These are phyloP conservation scores for Araneus ventricosus DNA, from an alignment of 1,140 invertebrate genomes.

Conservation along the genomic window DNA sequence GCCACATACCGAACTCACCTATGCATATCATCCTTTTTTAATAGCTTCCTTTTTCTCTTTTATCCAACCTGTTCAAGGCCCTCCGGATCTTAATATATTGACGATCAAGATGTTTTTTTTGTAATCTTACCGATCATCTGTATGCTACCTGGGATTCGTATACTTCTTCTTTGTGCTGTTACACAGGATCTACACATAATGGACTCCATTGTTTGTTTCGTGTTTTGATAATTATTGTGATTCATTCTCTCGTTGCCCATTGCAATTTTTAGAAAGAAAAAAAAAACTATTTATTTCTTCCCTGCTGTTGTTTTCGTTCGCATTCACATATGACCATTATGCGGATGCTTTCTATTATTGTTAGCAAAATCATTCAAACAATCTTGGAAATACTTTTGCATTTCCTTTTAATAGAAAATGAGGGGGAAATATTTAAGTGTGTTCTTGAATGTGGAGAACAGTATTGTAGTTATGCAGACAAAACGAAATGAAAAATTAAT, in stretches of 20 bases:
- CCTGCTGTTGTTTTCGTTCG: neutral
- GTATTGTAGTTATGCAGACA: too few species aligned
- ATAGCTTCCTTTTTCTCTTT: constrained; percentile 68
- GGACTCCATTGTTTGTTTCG: neutral
- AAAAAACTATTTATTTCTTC: neutral
- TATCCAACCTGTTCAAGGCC: constrained; percentile 1
- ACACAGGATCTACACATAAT: neutral
- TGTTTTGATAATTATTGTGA: neutral
- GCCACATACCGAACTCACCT: neutral
- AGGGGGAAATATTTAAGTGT: neutral
- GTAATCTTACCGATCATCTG: constrained; percentile 35
- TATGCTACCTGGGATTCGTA: neutral
- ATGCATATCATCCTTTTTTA: constrained; percentile 68
- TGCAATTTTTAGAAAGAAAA: neutral
- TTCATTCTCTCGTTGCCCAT: neutral
- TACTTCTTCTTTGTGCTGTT: neutral
- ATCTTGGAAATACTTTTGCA: neutral
- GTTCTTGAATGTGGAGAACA: neutral
- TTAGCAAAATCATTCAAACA: neutral
- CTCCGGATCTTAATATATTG: neutral
- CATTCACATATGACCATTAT: neutral
- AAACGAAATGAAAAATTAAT: constrained; percentile 2
- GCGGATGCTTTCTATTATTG: neutral
- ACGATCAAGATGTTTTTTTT: constrained; percentile 20
- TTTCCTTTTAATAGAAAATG: neutral